Conservation (phyloP, 2,888 invertebrate genomes). For the Altica lythri region DNA sequence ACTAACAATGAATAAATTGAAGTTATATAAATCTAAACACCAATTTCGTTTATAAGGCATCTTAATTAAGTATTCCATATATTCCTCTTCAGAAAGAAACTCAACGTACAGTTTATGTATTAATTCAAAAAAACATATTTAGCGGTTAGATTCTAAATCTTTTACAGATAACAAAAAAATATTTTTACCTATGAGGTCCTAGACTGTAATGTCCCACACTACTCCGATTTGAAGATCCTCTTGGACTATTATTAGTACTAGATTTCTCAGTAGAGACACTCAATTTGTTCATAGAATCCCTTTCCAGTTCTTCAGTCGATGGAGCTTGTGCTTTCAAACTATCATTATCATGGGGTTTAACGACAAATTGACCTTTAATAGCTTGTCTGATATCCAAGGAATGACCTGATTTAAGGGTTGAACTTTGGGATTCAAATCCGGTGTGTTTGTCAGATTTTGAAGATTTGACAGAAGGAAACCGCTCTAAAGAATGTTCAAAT, state of each 20-base stretch:
- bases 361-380: constrained; percentile 63
- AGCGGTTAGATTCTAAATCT: no score
- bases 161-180: constrained; percentile 34
- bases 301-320: constrained; percentile 11
- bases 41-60: no score
- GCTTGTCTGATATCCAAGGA: constrained; percentile 55
- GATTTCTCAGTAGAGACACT: constrained; percentile 27
- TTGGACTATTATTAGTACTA: constrained; percentile 46
- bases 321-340: constrained; percentile 64
- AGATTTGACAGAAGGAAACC: constrained; percentile 42
- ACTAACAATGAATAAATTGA: no score
- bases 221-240: constrained; percentile 59
- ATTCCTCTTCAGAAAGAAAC: no score
- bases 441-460: constrained; percentile 30
- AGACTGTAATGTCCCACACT: constrained; percentile 56
- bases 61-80: no score
- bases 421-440: constrained; percentile 36
- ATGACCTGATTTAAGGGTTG: constrained; percentile 45
- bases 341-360: constrained; percentile 69
- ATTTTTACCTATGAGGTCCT: constrained; percentile 52
- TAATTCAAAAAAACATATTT: no score
- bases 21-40: no score
- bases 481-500: constrained; percentile 79
- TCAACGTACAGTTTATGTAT: no score
- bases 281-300: constrained; percentile 15